Evolutionary conservation across 2,113 vertebrate species (phyloP).

Genomic region (Cinclus mexicanus): DNA sequence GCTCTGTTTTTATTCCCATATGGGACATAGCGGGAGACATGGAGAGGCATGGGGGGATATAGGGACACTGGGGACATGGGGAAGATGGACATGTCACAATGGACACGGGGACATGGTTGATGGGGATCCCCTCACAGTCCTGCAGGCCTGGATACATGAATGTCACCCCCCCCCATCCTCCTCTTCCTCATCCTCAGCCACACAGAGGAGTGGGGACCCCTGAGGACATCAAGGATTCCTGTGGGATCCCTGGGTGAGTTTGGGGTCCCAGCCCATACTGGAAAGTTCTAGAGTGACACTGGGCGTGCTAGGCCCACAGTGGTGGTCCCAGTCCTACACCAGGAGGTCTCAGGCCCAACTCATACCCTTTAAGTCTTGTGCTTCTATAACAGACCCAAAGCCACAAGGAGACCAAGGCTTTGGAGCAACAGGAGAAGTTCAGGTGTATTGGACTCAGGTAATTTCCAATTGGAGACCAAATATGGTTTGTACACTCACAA

Average conservation of each 20-base stretch:
- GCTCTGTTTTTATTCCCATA: too few relatives aligned
- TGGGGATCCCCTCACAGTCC: neutral
- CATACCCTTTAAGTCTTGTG: too few relatives aligned
- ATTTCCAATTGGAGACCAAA: too few relatives aligned
- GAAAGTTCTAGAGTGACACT: neutral
- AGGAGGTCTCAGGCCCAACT: too few relatives aligned
- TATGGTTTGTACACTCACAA: too few relatives aligned
- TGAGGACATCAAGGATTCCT: neutral
- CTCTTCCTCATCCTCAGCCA: neutral
- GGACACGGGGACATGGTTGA: neutral
- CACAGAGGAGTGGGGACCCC: neutral
- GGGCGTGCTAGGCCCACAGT: neutral
- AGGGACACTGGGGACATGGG: neutral
- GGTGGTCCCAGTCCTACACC: neutral
- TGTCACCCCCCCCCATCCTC: fast-evolving
- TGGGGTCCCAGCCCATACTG: neutral
- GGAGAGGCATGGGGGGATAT: neutral
- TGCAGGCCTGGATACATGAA: neutral
- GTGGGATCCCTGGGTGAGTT: neutral
- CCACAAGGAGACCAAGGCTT: too few relatives aligned
- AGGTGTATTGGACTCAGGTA: too few relatives aligned
- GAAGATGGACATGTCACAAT: neutral
- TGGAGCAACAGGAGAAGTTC: too few relatives aligned
- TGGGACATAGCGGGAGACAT: neutral
- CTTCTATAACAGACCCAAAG: too few relatives aligned